A percentile compares a stretch with the other conserved stretches of the same genome.
Evolutionary conservation across 2,888 invertebrate species (phyloP).

Genomic region (Leptinotarsa rubiginosa): DNA sequence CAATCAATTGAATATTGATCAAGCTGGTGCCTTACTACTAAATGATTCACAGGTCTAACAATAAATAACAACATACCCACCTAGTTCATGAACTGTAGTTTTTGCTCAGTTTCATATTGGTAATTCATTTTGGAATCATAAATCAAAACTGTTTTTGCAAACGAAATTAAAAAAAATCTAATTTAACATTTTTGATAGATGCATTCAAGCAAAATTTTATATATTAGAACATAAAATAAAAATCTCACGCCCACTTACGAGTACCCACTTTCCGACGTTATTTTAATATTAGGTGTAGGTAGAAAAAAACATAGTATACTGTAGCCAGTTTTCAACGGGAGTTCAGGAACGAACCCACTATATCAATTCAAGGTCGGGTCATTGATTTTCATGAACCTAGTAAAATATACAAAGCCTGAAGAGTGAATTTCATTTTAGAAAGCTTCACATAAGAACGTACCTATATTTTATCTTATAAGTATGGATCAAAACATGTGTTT

Average conservation of each 20-base stretch:
- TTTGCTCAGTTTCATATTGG: neutral
- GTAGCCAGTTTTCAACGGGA: conserved; percentile 40
- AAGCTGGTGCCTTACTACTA: neutral
- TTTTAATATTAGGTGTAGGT: conserved; percentile 44
- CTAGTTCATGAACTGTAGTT: neutral
- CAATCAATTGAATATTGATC: neutral
- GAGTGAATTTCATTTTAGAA: conserved; percentile 11
- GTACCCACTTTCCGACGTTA: conserved; percentile 39
- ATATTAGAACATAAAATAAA: conserved; percentile 24
- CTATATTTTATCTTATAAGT: conserved; percentile 15
- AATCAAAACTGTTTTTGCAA: neutral
- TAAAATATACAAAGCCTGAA: conserved; percentile 24
- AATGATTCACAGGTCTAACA: neutral
- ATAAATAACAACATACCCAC: neutral
- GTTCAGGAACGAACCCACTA: conserved; percentile 35
- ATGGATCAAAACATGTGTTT: neutral
- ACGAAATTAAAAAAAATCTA: neutral
- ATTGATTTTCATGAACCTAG: conserved; percentile 39
- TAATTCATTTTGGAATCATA: neutral
- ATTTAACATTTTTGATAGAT: conserved; percentile 18
- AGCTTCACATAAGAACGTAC: conserved; percentile 11
- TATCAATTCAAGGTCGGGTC: conserved; percentile 40
- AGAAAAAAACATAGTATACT: conserved; percentile 33
- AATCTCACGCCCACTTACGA: conserved; percentile 34
- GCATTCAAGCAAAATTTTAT: conserved; percentile 8